These are phyloP conservation scores for Macrobrachium nipponense DNA, from an alignment of 1,140 invertebrate genomes.

Conservation along the genomic window DNA sequence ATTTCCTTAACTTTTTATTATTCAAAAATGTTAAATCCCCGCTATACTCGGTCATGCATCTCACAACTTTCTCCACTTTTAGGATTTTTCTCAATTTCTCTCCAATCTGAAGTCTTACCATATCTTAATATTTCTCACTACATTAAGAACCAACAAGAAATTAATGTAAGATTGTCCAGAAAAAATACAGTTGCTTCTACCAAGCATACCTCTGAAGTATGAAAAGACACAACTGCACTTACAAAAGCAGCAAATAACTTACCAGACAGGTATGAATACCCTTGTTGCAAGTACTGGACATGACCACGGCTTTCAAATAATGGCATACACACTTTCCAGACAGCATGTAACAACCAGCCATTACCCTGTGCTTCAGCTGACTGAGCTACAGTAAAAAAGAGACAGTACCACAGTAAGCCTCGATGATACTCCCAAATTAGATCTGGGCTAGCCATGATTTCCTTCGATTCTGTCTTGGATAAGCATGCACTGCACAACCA, in stretches of 20 bases:
- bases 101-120: too few relatives aligned
- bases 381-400: constrained; percentile 38
- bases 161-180: neutral
- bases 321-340: constrained; percentile 52
- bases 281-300: constrained; percentile 32
- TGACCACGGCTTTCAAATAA: constrained; percentile 34
- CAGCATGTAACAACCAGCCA: constrained; percentile 47
- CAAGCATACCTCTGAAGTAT: neutral
- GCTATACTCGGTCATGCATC: too few relatives aligned
- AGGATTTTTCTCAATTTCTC: too few relatives aligned
- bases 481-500: constrained; percentile 39
- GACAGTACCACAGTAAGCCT: constrained; percentile 45
- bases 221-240: too few relatives aligned
- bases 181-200: neutral
- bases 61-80: too few relatives aligned
- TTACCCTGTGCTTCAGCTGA: constrained; percentile 39
- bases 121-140: too few relatives aligned
- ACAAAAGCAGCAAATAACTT: neutral
- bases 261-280: constrained; percentile 48
- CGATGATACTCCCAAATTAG: constrained; percentile 46
- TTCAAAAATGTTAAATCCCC: too few relatives aligned
- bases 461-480: neutral
- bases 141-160: too few relatives aligned
- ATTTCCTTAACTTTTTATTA: too few relatives aligned
- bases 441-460: neutral